A percentile compares a stretch with the other conserved stretches of the same genome.
Conservation (phyloP, 2,888 invertebrate species). For the Dolomedes plantarius region DNA sequence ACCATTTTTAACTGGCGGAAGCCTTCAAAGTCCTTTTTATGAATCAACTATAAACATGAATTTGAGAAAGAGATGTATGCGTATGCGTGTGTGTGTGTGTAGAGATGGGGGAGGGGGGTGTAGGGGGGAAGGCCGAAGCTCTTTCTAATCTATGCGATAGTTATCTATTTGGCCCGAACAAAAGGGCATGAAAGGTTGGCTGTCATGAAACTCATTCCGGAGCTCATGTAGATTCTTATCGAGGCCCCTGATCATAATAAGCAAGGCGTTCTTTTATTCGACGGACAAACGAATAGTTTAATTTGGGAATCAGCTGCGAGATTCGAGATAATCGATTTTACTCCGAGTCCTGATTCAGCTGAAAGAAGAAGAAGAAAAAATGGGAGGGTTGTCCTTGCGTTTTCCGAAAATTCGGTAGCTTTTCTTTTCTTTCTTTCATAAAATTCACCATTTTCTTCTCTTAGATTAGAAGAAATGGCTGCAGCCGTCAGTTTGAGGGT, state of each 20-base stretch:
- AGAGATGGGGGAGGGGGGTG: neutral
- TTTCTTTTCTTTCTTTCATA: no score
- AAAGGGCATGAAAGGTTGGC: conserved; percentile 16
- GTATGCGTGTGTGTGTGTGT: neutral
- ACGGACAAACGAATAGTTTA: conserved; percentile 30
- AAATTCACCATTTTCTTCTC: no score
- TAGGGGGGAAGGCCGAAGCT: neutral
- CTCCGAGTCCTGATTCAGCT: neutral
- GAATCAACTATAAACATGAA: neutral
- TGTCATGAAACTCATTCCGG: conserved; percentile 14
- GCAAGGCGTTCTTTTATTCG: conserved; percentile 53
- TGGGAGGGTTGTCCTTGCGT: no score
- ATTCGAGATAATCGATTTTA: neutral
- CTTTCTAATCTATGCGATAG: conserved; percentile 17
- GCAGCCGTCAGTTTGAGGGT: no score
- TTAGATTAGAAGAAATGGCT: no score
- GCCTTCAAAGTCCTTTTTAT: neutral
- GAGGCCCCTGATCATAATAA: conserved; percentile 53
- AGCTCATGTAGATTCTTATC: conserved; percentile 41
- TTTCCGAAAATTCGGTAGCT: neutral
- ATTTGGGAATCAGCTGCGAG: conserved; percentile 31
- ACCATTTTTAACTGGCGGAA: neutral
- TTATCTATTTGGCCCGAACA: conserved; percentile 44
- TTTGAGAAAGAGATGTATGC: neutral
- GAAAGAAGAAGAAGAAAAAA: no score